Evolutionary conservation across 2,797 vertebrate species (phyloP).

Genomic region (Spea hammondii): DNA sequence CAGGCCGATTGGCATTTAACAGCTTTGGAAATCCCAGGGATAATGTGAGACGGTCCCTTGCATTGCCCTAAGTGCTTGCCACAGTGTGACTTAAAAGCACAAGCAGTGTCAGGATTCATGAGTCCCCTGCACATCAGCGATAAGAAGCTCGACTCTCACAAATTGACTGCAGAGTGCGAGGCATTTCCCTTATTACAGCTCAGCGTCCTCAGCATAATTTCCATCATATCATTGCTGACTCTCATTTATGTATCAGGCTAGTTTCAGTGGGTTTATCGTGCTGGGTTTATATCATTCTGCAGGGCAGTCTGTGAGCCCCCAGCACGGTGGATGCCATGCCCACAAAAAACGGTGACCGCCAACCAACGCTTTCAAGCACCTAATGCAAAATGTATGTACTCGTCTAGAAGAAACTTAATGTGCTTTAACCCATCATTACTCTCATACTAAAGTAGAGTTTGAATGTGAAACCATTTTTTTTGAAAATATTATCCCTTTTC

Average conservation of each 20-base stretch:
- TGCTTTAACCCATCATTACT: too few species aligned
- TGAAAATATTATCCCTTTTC: too few species aligned
- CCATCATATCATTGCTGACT: not conserved
- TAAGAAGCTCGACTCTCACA: slow-evolving; percentile 33
- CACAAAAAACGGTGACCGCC: too few species aligned
- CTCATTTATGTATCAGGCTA: slow-evolving; percentile 2
- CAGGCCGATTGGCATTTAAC: not conserved
- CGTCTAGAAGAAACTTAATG: too few species aligned
- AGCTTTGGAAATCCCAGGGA: not conserved
- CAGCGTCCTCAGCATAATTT: slow-evolving; percentile 24
- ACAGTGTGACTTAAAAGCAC: slow-evolving; percentile 37
- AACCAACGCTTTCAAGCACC: too few species aligned
- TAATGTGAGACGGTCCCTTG: slow-evolving; percentile 7
- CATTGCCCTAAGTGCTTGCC: slow-evolving; percentile 22
- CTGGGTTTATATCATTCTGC: not conserved
- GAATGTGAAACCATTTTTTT: too few species aligned
- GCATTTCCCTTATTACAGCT: slow-evolving; percentile 33
- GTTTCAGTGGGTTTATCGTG: not conserved
- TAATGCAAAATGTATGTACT: too few species aligned
- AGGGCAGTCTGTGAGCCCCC: not conserved
- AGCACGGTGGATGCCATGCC: too few species aligned
- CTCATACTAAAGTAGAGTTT: too few species aligned
- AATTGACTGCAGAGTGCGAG: slow-evolving; percentile 40
- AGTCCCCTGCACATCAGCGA: slow-evolving; percentile 43
- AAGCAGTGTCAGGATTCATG: slow-evolving; percentile 41